These are phyloP conservation scores for Lerema accius DNA, from an alignment of 1,140 invertebrate species.

Conservation along the genomic window DNA sequence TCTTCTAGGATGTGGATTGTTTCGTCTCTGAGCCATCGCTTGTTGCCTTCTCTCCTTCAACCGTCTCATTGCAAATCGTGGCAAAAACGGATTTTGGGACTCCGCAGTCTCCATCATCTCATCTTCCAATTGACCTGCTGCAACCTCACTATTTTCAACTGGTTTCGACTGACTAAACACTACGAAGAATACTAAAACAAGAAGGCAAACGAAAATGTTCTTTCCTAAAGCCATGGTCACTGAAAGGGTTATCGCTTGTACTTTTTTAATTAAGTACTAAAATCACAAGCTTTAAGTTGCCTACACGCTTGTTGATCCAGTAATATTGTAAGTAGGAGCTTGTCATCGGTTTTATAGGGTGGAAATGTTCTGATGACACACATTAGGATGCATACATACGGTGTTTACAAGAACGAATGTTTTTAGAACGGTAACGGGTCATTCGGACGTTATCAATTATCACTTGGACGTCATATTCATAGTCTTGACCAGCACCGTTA, in stretches of 20 bases:
- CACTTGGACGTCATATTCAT: conserved; percentile 58
- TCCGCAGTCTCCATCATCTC: conserved; percentile 74
- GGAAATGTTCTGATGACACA: conserved; percentile 63
- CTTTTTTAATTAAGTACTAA: background rate
- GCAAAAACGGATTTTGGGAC: conserved; percentile 66
- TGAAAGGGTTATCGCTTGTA: background rate
- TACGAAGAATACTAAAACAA: conserved; percentile 39
- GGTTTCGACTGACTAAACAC: conserved; percentile 46
- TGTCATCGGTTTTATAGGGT: conserved; percentile 60
- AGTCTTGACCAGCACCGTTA: conserved; percentile 34
- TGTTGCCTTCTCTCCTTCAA: conserved; percentile 61
- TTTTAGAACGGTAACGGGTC: conserved; percentile 75
- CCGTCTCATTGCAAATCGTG: conserved; percentile 68
- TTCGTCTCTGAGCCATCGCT: conserved; percentile 47
- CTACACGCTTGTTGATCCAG: conserved; percentile 47
- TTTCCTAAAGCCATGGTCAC: conserved; percentile 26
- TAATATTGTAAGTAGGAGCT: conserved; percentile 42
- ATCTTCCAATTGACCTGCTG: conserved; percentile 19
- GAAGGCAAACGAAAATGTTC: conserved; percentile 38
- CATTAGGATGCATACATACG: conserved; percentile 52
- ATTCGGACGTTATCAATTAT: conserved; percentile 68
- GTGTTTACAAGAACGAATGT: conserved; percentile 63
- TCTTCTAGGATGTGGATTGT: background rate
- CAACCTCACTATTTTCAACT: conserved; percentile 40
- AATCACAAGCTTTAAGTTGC: background rate